Percentiles rank a stretch among this genome's conserved stretches.
Conservation (phyloP, 2,113 vertebrate species). For the Rousettus leschenaultii region DNA sequence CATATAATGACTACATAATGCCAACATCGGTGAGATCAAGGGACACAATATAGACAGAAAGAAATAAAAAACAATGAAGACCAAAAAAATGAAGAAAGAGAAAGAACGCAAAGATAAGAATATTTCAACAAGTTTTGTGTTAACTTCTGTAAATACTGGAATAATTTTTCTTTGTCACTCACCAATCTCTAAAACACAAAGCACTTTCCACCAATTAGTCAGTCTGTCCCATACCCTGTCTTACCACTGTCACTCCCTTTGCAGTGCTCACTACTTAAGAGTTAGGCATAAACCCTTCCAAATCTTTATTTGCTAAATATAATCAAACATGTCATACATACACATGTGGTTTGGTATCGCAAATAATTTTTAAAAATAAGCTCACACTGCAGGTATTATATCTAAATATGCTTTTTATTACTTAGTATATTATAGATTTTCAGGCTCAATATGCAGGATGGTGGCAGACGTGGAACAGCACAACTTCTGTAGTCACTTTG, state of each 20-base stretch:
- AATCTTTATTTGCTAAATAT: background rate
- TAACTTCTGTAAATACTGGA: background rate
- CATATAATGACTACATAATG: background rate
- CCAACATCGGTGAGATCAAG: background rate
- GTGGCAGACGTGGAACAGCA: background rate
- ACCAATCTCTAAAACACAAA: background rate
- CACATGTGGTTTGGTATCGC: background rate
- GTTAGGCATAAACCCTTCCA: background rate
- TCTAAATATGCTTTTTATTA: background rate
- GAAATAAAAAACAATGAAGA: background rate
- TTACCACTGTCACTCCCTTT: background rate
- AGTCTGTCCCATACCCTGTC: background rate
- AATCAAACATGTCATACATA: background rate
- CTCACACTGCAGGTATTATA: background rate
- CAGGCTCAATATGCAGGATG: background rate
- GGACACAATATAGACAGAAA: background rate
- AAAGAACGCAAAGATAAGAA: background rate
- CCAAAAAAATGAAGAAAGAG: background rate
- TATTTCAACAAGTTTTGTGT: background rate
- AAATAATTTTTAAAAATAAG: background rate
- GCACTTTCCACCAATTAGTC: background rate
- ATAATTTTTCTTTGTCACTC: background rate
- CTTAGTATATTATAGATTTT: background rate
- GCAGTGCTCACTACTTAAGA: background rate
- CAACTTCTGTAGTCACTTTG: background rate